phyloP scores from a whole-genome alignment of 2,797 vertebrate genomes.

The Columba guinea region DNA sequence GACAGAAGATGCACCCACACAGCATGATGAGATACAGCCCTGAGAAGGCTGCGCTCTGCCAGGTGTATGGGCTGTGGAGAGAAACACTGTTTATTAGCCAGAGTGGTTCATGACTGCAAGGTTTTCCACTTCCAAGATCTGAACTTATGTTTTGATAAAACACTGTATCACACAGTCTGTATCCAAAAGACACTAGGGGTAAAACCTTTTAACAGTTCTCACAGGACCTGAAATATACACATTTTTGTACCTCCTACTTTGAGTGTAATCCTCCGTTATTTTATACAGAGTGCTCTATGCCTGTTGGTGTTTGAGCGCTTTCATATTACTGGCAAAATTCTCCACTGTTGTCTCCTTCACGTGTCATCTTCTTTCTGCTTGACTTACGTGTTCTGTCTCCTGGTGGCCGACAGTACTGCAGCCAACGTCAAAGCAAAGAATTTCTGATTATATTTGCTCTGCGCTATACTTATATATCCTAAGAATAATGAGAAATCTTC shows the following conservation, averaged over 20 bases:
- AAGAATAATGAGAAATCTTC: not conserved
- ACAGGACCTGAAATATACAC: not conserved
- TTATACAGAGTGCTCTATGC: not conserved
- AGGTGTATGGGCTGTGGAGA: not conserved
- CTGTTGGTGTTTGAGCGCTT: not conserved
- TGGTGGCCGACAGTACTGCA: not conserved
- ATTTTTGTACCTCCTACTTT: not conserved
- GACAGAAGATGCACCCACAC: not conserved
- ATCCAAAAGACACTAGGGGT: not conserved
- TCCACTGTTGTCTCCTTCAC: not conserved
- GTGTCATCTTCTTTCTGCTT: not conserved
- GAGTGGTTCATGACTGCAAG: not conserved
- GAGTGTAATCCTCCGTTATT: not conserved
- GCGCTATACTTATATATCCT: not conserved
- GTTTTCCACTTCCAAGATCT: not conserved
- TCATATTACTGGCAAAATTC: not conserved
- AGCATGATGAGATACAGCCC: not conserved
- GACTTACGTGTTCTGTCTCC: not conserved
- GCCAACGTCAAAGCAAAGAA: not conserved
- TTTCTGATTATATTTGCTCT: not conserved
- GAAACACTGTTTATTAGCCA: not conserved
- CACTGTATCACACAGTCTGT: not conserved
- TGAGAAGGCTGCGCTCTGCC: not conserved
- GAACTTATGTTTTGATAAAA: not conserved
- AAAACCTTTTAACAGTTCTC: not conserved